Conservation (phyloP, 2,113 vertebrate genomes). For the Passer montanus region DNA sequence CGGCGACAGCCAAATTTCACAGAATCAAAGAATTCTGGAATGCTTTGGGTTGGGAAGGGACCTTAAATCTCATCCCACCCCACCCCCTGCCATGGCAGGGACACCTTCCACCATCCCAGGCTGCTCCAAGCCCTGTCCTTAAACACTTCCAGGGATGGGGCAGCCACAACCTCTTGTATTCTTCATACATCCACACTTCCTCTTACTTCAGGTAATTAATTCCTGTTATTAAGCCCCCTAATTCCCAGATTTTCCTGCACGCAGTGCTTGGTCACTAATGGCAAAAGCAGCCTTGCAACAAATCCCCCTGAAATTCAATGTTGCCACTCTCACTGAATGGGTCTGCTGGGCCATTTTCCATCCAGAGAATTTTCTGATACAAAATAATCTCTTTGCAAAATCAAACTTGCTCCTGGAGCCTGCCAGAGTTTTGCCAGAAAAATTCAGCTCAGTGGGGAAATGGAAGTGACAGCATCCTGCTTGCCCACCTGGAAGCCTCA, state of each 20-base stretch:
- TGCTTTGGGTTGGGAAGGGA: background rate
- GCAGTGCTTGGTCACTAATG: background rate
- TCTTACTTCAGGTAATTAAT: background rate
- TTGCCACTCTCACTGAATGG: background rate
- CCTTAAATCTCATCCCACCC: background rate
- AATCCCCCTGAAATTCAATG: background rate
- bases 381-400: background rate
- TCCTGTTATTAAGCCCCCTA: background rate
- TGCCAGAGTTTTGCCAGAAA: background rate
- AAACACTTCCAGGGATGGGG: background rate
- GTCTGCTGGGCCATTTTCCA: background rate
- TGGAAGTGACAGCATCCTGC: background rate
- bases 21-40: background rate
- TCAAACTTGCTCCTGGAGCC: background rate
- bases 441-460: background rate
- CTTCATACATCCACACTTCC: background rate
- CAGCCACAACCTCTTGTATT: background rate
- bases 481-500: background rate
- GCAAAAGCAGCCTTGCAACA: background rate
- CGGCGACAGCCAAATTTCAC: background rate
- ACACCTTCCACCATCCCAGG: background rate
- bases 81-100: background rate
- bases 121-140: background rate
- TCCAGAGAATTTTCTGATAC: background rate
- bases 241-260: background rate